Base-by-base conservation (phyloP, 2,888 invertebrate species). In the Agrypnus murinus region DNA sequence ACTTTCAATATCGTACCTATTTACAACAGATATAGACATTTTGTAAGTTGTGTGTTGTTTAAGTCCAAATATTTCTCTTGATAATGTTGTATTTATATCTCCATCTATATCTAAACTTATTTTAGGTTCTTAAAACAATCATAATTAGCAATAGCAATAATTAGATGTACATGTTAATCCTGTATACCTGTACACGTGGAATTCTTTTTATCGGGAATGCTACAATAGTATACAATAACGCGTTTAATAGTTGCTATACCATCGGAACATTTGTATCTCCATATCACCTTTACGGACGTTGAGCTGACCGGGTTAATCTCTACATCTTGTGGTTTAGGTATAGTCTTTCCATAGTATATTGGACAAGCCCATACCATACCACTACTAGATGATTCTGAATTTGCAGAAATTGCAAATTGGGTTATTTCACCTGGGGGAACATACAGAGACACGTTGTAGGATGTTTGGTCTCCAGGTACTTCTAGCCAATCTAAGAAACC, bases 301-400 rank as follows among this genome's bases (percentile, higher is more conserved):
- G 90, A 84, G n/a, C 85, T 87, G 10, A 87, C 85, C 1, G 83
- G 80, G 59, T 86, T 86, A 63, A 89, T 86, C 85, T 87, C 87
- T 1, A 90, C 87, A 14, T 87, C 87, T 71, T 88, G 89, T 83
- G 91, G 87, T 83, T 90, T 90, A 1, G 88, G 88, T 8, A 89
- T 74, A 15, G 75, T 75, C 80, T 84, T 83, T 66, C 86, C 85
- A 55, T 86, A 84, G 19, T 86, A 88, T 74, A 90, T 89, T 74
- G 91, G 92, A 73, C 96, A 96, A 8, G 94, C 92, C 95, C 95
- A 95, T 8, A 91, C 89, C 92, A 96, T 94, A 0, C 95, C 95
- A 81, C 95, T 95, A 75, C 94, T 95, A 70, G 88, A 88, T 2
- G 83, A 83, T 0, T 86, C 84, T 43, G 90, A 90, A 80, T 95